Evolutionary conservation across 2,797 vertebrate species (phyloP).

Genomic region (Lepus oiostolus): DNA sequence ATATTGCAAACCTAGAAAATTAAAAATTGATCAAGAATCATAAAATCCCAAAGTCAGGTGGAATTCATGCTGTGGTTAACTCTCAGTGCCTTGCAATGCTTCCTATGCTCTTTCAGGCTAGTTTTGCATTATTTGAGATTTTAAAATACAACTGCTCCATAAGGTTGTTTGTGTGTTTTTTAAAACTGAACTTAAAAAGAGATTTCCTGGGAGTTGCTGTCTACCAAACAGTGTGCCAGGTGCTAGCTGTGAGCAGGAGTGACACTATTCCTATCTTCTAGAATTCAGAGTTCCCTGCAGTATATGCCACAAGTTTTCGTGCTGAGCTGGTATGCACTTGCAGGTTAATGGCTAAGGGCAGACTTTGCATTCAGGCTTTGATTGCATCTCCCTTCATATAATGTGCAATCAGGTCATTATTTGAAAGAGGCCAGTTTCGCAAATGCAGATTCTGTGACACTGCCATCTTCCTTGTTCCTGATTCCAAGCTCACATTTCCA

Average conservation of each 20-base stretch:
- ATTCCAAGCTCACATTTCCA: not conserved
- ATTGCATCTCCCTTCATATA: not conserved
- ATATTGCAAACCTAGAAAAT: conserved; percentile 37
- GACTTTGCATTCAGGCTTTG: not conserved
- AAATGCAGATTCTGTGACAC: not conserved
- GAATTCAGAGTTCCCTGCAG: not conserved
- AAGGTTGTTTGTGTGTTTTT: not conserved
- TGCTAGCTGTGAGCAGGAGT: not conserved
- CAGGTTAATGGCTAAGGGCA: not conserved
- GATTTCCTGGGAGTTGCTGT: not conserved
- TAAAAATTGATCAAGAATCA: not conserved
- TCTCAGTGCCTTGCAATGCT: not conserved
- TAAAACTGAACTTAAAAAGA: not conserved
- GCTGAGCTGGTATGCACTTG: not conserved
- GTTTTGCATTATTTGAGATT: no score
- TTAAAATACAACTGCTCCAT: not conserved
- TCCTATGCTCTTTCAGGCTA: not conserved
- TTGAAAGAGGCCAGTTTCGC: not conserved
- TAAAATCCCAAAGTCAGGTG: not conserved
- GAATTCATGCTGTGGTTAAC: not conserved
- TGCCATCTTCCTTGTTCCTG: not conserved
- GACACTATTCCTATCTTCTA: not conserved
- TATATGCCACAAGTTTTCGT: not conserved
- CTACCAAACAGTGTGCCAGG: not conserved
- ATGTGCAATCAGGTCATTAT: not conserved